Evolutionary conservation across 2,797 vertebrate genomes (phyloP).

Genomic region (Pangasius sanitwongsei): DNA sequence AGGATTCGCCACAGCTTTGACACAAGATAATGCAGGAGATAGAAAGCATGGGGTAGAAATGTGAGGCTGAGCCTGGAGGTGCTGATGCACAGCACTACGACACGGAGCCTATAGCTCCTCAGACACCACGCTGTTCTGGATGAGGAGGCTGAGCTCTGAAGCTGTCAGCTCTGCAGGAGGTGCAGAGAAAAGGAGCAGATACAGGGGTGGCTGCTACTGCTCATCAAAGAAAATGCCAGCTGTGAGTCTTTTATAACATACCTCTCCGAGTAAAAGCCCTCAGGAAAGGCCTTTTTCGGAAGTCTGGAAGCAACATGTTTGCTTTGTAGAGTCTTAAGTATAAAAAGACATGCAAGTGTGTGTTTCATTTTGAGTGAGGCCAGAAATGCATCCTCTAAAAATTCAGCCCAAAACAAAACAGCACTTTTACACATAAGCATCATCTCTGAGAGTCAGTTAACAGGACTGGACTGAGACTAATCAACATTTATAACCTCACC

Average conservation of each 20-base stretch:
- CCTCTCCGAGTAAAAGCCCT: neutral
- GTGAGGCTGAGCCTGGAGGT: neutral
- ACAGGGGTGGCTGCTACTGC: conserved; percentile 21
- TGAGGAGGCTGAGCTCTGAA: conserved; percentile 40
- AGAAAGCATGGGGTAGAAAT: neutral
- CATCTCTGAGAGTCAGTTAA: neutral
- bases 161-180: conserved; percentile 42
- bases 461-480: conserved; percentile 3
- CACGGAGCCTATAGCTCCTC: conserved; percentile 18
- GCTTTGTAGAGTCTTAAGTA: conserved; percentile 4
- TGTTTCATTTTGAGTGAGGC: neutral
- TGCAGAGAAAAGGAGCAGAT: conserved; percentile 24
- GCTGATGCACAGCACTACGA: neutral
- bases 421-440: neutral
- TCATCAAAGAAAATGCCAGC: conserved; percentile 30
- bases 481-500: conserved; percentile 23
- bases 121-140: conserved; percentile 43
- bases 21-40: neutral
- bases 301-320: conserved; percentile 4
- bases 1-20: neutral
- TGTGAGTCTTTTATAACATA: conserved; percentile 20
- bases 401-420: neutral
- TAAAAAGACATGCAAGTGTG: neutral
- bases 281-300: conserved; percentile 6
- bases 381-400: neutral